A percentile compares a stretch with the other conserved stretches of the same genome.
These are phyloP conservation scores for Euthynnus affinis DNA, from an alignment of 2,797 vertebrate species.

Conservation along the genomic window DNA sequence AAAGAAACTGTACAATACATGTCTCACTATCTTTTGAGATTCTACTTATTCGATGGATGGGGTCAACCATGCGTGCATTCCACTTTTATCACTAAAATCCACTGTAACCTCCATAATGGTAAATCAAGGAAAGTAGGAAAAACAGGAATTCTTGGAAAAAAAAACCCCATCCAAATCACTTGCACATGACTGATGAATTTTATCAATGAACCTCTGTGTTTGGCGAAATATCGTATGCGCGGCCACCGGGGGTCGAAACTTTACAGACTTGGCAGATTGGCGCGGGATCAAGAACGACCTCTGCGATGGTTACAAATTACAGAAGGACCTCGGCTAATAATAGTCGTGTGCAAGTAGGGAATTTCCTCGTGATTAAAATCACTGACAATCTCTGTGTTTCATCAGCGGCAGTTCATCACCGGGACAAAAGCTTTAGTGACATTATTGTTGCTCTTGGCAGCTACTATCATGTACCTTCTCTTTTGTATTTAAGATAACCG, in stretches of 20 bases:
- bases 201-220: not conserved
- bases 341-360: not conserved
- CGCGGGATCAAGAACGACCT: not conserved
- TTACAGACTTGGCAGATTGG: not conserved
- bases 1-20: not conserved
- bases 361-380: constrained; percentile 6
- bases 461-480: not conserved
- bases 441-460: constrained; percentile 16
- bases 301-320: not conserved
- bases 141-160: not conserved
- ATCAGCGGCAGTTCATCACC: not conserved
- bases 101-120: not conserved
- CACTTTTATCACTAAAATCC: not conserved
- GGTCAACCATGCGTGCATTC: not conserved
- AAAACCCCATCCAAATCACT: not conserved
- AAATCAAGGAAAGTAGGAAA: not conserved
- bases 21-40: not conserved
- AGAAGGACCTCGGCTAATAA: not conserved
- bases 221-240: not conserved
- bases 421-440: constrained; percentile 5
- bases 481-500: not conserved
- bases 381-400: not conserved
- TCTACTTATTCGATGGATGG: not conserved
- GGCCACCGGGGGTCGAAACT: not conserved
- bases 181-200: not conserved